Evolutionary conservation across 2,113 vertebrate species (phyloP).

Genomic region (Syngnathus floridae): DNA sequence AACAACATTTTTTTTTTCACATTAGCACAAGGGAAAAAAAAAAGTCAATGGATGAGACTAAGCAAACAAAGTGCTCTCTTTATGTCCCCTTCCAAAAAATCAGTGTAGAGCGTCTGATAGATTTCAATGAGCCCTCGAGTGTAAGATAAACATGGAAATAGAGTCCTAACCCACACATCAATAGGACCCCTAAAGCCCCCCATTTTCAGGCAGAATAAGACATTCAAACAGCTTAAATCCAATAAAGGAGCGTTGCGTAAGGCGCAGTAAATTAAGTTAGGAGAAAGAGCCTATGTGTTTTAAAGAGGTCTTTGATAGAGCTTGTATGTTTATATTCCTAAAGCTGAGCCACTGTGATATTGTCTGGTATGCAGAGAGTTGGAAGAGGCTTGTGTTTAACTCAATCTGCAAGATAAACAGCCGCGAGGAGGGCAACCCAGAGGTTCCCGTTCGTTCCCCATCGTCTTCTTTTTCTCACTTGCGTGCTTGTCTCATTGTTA

Average conservation of each 20-base stretch:
- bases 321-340: conserved; percentile 58
- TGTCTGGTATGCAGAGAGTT: conserved; percentile 67
- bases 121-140: conserved; percentile 23
- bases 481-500: neutral
- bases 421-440: conserved; percentile 37
- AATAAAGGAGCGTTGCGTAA: conserved; percentile 53
- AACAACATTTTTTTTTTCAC: conserved; percentile 6
- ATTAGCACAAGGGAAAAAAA: conserved; percentile 22
- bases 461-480: conserved; percentile 1
- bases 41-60: conserved; percentile 24
- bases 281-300: conserved; percentile 52
- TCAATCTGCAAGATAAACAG: conserved; percentile 65
- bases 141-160: conserved; percentile 50
- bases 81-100: neutral
- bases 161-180: conserved; percentile 36
- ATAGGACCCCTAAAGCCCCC: conserved; percentile 27
- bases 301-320: conserved; percentile 61
- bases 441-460: conserved; percentile 34
- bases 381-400: conserved; percentile 58
- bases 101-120: conserved; percentile 23
- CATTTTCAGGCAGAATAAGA: conserved; percentile 48
- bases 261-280: conserved; percentile 57
- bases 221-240: conserved; percentile 51
- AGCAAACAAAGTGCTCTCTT: neutral
- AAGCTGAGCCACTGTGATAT: conserved; percentile 65